Evolutionary conservation across 2,888 invertebrate genomes (phyloP).

Genomic region (Tipula vernalis): DNA sequence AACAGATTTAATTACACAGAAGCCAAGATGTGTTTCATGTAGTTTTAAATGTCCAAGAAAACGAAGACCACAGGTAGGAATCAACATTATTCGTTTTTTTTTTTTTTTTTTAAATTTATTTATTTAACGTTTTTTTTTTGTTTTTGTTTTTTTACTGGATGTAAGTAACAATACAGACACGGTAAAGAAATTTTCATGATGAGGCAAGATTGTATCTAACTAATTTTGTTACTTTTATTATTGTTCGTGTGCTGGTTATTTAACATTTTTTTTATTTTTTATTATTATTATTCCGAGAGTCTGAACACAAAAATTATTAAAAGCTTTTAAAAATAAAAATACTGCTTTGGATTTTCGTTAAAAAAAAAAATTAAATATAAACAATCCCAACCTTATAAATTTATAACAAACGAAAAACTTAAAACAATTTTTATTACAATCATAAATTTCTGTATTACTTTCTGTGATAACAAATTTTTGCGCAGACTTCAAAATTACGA

Average conservation of each 20-base stretch:
- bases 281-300: neutral
- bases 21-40: conserved; percentile 61
- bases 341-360: neutral
- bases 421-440: neutral
- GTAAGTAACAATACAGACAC: neutral
- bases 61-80: conserved; percentile 19
- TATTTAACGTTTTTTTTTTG: neutral
- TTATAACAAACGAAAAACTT: neutral
- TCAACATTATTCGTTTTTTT: neutral
- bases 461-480: neutral
- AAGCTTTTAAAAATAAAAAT: neutral
- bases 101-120: neutral
- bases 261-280: neutral
- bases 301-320: neutral
- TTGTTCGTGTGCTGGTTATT: neutral
- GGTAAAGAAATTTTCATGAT: neutral
- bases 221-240: neutral
- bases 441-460: neutral
- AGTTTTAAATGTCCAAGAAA: conserved; percentile 45
- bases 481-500: neutral
- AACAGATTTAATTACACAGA: conserved; percentile 46
- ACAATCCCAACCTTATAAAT: neutral
- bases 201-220: neutral
- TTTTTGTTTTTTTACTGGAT: neutral
- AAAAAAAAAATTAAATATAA: neutral